Evolutionary conservation across 2,888 invertebrate species (phyloP), one percentile per base, ranked within the genome.

Genomic region (Listrodromus nycthemerus): DNA sequence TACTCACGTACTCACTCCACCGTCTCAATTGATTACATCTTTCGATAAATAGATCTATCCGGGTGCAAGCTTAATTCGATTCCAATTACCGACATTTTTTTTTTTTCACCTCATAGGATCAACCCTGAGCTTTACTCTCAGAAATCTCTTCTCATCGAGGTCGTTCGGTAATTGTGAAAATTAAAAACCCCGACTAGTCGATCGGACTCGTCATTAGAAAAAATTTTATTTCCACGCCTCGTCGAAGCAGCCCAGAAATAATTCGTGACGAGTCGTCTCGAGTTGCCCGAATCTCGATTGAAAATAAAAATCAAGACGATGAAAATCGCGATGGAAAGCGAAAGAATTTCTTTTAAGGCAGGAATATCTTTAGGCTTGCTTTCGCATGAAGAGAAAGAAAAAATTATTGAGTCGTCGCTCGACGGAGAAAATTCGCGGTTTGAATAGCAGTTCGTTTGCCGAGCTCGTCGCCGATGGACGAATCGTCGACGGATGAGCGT

Each of bases 381-480:
- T 30, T 61, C 16, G 6, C 61, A 8, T 6, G 45, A 48, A 67
- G 24, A 24, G n/a, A 27, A 30, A 65, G 65, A 65, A 70, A 75
- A 61, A 19, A 8, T 10, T 45, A 55, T 45, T 71, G 13, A 8
- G 21, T 50, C 8, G 33, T 37, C 16, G 70, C 21, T 48, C 45
- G 52, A 27, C 61, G 30, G 78, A 63, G 19, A 74, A 79, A 66
- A 71, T 58, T 58, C 52, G 41, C 73, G 3, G 52, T 24, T 55
- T 89, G 88, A 89, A 91, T 89, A 58, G 77, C 87, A 85, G 88
- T 87, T 90, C 89, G 83, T 90, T 91, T 89, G 86, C 67, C 50
- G 41, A 55, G 70, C 77, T 37, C 19, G 66, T 85, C 71, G 7
- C 65, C 55, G 48, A 19, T 80, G 74, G 66, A 66, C 30, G 82